Evolutionary conservation across 1,140 invertebrate species (phyloP), one percentile per base, ranked within the genome.

Genomic region (Dendroctonus valens): DNA sequence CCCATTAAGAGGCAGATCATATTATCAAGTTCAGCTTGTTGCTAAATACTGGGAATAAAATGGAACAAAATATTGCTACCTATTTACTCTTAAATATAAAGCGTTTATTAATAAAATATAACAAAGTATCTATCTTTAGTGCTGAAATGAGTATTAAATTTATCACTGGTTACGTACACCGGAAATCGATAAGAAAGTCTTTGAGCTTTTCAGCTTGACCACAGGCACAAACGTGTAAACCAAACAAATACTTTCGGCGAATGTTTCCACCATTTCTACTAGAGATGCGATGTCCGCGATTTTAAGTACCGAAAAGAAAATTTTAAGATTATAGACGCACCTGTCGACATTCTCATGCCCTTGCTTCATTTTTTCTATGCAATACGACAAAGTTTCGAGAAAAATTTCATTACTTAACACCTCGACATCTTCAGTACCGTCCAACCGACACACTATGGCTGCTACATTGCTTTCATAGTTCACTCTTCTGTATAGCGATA

Each of bases 401-500:
- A 92, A 77, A 62, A 89, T 83, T 12, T 82, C 79, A 40, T 79
- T 76, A n/a, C 81, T 83, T 68, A 91, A 81, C 42, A 81, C 77
- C 0, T 49, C 49, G 81, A 80, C 46, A 80, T 73, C 41, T 76
- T 81, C 81, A 68, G 87, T 84, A 53, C 82, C 80, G 37, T 79
- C 89, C 46, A 92, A 84, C 74, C 91, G 88, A 76, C 91, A 93
- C 26, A 94, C 89, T 72, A 93, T 87, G 3, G 90, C 90, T 9
- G 91, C 88, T 64, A 92, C 90, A 71, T 90, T 91, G 78, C 91
- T 92, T 73, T 94, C 91, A 74, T 93, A 92, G 78, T 93, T 93
- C 89, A 91, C 92, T 49, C 91, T 84, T 63, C 91, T 82, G 58
- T 89, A 86, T 68, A 93, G 89, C 5, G 89, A 89, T 49, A 93